Evolutionary conservation across 1,140 invertebrate species (phyloP), one percentile per base, ranked within the genome.

Genomic region (Thaumetopoea pityocampa): DNA sequence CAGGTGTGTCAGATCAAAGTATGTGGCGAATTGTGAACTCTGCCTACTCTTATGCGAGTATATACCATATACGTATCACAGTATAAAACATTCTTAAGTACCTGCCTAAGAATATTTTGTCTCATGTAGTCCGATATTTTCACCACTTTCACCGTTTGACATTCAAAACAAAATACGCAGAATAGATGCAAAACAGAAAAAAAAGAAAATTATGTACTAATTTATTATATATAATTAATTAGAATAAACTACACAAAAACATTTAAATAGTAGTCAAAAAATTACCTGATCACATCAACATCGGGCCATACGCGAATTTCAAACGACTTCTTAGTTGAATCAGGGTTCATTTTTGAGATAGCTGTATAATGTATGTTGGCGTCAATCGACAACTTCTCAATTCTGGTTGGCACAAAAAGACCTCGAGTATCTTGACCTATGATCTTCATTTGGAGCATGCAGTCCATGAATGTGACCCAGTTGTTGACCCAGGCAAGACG

Each of bases 381-480:
- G 65, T 98, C 91, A 26, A 98, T 94, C 3, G 89, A 87, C 1
- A 98, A 59, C 42, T 91, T 92, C 27, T 91, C 87, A 17, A 98
- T 94, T 50, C 91, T 90, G 0, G 94, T 97, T 1, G 96, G 96
- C 0, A 98, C 89, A 58, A 91, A 90, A 0, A 98, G 87, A 9
- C 89, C 87, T 44, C 93, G 79, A 0, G 91, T 91, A 51, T 95
- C 92, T n/a, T 88, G 80, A 14, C 89, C 88, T 0, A 98, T 61
- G 27, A 98, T 91, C 48, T 92, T 89, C 47, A 97, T 90, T 71
- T 98, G 97, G 8, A 98, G 78, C 90, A 98, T 93, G 8, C 92
- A 95, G 72, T 98, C 97, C 88, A 98, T 90, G 73, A 97, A 98
- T 0, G 95, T 89, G 0, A 96, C 90, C 95, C 95, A 98, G 71